These are phyloP conservation scores for Oegoconia quadripuncta DNA, from an alignment of 2,888 invertebrate genomes.

Conservation along the genomic window DNA sequence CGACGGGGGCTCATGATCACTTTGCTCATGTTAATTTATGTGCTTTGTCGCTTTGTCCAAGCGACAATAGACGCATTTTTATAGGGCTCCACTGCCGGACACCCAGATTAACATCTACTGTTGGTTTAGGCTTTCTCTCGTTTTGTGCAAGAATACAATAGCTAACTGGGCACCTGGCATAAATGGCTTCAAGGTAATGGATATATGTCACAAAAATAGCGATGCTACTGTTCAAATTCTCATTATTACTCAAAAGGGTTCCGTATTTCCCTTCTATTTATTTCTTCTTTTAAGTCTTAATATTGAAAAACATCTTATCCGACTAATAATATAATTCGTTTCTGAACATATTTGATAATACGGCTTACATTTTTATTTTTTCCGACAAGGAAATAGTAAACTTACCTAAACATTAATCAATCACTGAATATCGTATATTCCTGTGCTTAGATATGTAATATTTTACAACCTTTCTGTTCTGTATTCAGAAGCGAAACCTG, in stretches of 20 bases:
- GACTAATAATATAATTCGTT: too few relatives aligned
- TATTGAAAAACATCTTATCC: too few relatives aligned
- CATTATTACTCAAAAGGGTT: slow-evolving; percentile 1
- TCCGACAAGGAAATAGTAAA: too few relatives aligned
- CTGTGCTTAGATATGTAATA: neutral
- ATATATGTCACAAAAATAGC: slow-evolving; percentile 21
- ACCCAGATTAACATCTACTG: slow-evolving; percentile 75
- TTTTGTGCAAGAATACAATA: slow-evolving; percentile 73
- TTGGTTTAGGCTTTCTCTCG: slow-evolving; percentile 68
- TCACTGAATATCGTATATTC: too few relatives aligned
- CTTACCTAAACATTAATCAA: too few relatives aligned
- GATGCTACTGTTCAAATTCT: neutral
- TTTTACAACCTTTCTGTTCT: neutral
- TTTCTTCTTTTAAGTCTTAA: too few relatives aligned
- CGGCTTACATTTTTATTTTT: neutral
- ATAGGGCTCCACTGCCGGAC: slow-evolving; percentile 72
- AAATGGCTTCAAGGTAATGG: slow-evolving; percentile 50
- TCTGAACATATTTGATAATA: too few relatives aligned
- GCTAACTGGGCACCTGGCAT: slow-evolving; percentile 69
- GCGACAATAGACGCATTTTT: slow-evolving; percentile 62
- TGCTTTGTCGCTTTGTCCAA: slow-evolving; percentile 71
- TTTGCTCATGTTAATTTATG: slow-evolving; percentile 77
- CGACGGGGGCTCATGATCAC: slow-evolving; percentile 75
- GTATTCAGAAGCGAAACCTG: neutral
- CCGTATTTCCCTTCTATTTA: too few relatives aligned